Percentiles rank a stretch among this genome's conserved stretches.
These are phyloP conservation scores for Plestiodon gilberti DNA, from an alignment of 2,113 vertebrate genomes.

Conservation along the genomic window DNA sequence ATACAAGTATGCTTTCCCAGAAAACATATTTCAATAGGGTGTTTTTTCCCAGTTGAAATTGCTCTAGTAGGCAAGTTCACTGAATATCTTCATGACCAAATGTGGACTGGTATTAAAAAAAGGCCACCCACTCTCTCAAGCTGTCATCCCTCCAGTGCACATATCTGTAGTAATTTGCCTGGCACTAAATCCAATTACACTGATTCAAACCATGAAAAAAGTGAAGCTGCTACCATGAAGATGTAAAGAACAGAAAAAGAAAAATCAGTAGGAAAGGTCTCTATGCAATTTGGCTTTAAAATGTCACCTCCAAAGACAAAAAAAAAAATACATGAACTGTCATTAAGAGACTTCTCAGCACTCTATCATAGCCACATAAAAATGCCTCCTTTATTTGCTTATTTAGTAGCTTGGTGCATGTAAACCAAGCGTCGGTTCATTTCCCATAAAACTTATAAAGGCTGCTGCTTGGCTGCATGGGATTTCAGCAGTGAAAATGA, in stretches of 20 bases:
- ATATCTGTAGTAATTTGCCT: slow-evolving; percentile 63
- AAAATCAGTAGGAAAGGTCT: background rate
- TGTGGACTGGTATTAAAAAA: slow-evolving; percentile 57
- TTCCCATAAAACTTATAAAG: slow-evolving; percentile 8
- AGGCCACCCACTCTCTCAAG: slow-evolving; percentile 47
- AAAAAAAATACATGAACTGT: fast-evolving
- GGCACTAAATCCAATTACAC: slow-evolving; percentile 59
- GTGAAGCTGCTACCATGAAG: background rate
- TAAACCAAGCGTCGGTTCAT: background rate
- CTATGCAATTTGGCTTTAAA: background rate
- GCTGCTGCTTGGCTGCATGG: background rate
- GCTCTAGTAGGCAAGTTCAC: slow-evolving; percentile 36
- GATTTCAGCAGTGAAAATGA: fast-evolving
- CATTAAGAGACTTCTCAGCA: background rate
- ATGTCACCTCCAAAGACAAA: background rate
- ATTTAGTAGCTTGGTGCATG: background rate
- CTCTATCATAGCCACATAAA: background rate
- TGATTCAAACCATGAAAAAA: slow-evolving; percentile 45
- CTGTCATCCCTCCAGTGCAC: slow-evolving; percentile 60
- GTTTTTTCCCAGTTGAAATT: slow-evolving; percentile 12
- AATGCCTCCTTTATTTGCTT: background rate
- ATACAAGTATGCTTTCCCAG: slow-evolving; percentile 42
- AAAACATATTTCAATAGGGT: slow-evolving; percentile 21
- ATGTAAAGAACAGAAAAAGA: slow-evolving; percentile 5
- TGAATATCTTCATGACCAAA: slow-evolving; percentile 64